These are phyloP conservation scores for Melopsittacus undulatus DNA, from an alignment of 2,797 vertebrate species.

Conservation along the genomic window DNA sequence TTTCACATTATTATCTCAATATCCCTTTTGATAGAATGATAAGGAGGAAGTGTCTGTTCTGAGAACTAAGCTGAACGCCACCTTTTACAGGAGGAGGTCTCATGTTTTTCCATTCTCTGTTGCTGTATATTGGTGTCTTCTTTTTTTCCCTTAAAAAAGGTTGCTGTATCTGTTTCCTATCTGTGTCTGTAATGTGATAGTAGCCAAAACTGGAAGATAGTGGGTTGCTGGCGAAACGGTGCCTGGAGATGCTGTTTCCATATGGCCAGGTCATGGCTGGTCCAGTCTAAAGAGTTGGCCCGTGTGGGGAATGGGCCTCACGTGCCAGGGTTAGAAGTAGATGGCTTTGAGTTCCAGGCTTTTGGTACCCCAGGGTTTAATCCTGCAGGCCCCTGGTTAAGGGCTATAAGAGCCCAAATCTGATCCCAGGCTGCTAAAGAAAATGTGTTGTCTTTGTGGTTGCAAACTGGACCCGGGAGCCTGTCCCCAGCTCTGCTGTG, in stretches of 20 bases:
- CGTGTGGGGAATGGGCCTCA: rapidly evolving
- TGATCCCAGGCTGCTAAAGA: neutral
- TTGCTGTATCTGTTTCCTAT: neutral
- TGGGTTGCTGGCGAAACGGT: neutral
- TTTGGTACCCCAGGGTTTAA: neutral
- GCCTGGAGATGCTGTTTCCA: neutral
- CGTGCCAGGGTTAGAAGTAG: neutral
- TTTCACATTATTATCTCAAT: neutral
- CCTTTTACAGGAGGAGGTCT: neutral
- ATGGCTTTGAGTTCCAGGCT: neutral
- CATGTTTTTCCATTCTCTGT: neutral
- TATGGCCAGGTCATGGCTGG: neutral
- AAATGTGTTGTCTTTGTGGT: neutral
- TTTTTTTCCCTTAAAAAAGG: neutral
- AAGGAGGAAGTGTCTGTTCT: neutral
- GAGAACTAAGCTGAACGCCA: neutral
- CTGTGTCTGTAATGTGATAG: neutral
- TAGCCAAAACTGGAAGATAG: rapidly evolving
- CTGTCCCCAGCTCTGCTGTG: neutral
- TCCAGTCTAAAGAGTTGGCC: neutral
- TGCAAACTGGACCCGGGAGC: rapidly evolving
- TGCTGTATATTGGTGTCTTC: neutral
- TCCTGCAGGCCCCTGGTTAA: neutral
- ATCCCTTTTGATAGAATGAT: neutral
- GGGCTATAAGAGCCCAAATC: neutral